These are phyloP conservation scores for Aurelia sp. DNA, from an alignment of 30 jellyfish, hydroid and myxozoan genomes.

Conservation along the genomic window DNA sequence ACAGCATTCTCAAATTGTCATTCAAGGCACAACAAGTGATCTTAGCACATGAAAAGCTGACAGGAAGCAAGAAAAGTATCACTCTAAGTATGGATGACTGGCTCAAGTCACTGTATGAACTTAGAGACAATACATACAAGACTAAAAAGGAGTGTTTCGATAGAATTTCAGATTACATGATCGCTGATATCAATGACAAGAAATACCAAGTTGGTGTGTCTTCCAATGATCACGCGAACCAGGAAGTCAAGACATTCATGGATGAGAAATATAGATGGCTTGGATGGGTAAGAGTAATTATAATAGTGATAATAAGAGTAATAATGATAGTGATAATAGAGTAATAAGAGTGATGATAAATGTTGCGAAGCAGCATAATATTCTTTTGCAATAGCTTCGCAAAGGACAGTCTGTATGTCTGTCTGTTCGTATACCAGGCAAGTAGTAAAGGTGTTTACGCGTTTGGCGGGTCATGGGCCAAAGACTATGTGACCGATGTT, in stretches of 20 bases:
- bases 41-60: constrained; percentile 34
- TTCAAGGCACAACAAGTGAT: constrained; percentile 59
- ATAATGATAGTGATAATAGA: too few species aligned
- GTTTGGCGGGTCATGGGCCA: too few species aligned
- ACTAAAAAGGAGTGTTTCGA: constrained; percentile 17
- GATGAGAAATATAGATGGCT: constrained; percentile 43
- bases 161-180: constrained; percentile 1
- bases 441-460: too few species aligned
- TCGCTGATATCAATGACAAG: constrained; percentile 20
- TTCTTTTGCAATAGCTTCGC: too few species aligned
- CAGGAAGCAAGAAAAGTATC: constrained; percentile 46
- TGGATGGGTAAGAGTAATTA: constrained; percentile 18
- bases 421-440: too few species aligned
- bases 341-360: too few species aligned
- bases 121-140: constrained; percentile 20
- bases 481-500: too few species aligned
- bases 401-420: too few species aligned
- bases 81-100: constrained; percentile 38
- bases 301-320: too few species aligned
- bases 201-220: constrained; percentile 33
- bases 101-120: constrained; percentile 23
- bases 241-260: constrained; percentile 9
- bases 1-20: constrained; percentile 21
- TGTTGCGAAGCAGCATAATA: too few species aligned
- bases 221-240: constrained; percentile 22